Conservation (phyloP, 2,113 vertebrate genomes). For the Microtus montanus region DNA sequence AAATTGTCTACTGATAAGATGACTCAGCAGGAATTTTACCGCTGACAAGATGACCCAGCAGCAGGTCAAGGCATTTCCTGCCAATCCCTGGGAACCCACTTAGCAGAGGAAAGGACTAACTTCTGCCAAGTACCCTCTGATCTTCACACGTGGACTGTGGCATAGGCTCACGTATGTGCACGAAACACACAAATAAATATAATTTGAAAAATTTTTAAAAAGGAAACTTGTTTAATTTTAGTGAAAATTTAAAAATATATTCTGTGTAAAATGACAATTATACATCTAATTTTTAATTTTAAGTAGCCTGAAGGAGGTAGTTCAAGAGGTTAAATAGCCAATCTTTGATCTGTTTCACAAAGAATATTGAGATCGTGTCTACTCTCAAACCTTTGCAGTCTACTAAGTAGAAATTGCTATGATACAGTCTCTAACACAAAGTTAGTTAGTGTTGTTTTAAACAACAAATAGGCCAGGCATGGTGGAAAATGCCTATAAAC, state of each 20-base stretch:
- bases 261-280: constrained; percentile 8
- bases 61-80: not conserved
- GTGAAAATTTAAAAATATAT: constrained; percentile 23
- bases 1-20: constrained; percentile 34
- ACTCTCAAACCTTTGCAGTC: not conserved
- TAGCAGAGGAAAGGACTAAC: not conserved
- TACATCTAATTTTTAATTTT: constrained; percentile 19
- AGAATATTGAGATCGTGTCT: not conserved
- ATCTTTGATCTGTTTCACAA: not conserved
- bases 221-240: constrained; percentile 21
- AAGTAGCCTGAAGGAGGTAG: not conserved
- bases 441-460: not conserved
- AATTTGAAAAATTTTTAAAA: not conserved
- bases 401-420: not conserved
- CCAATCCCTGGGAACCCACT: not conserved
- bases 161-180: no score
- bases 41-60: not conserved
- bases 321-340: not conserved
- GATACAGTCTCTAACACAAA: not conserved
- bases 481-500: not conserved
- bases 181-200: not conserved
- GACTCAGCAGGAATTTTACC: not conserved
- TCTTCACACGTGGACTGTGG: not conserved
- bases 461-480: not conserved
- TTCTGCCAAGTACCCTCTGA: no score